Base-by-base conservation (phyloP, 2,113 vertebrate species). In the Felis chaus region DNA sequence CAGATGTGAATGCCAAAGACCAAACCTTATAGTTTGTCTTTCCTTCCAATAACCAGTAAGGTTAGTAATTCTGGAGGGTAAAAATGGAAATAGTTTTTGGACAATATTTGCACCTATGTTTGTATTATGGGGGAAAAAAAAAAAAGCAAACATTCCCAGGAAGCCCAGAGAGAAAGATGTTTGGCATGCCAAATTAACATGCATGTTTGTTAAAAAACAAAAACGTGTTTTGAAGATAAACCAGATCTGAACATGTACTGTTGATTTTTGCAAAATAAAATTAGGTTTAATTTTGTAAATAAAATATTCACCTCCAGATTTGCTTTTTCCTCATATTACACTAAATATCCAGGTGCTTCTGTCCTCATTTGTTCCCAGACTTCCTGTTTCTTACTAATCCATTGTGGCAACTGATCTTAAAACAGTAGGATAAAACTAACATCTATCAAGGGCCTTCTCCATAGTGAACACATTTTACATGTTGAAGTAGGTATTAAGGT, bases 231-330 rank as follows among this genome's bases (percentile, higher is more conserved):
- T 98, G 94, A 99, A 98, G 95, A 97, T 91, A 97, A 96, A 65
- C 5, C 79, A 97, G 86, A 97, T 98, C 96, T 97, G 98, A 98
- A 98, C 80, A 94, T 96, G 97, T 96, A 73, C 89, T 97, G 93
- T 96, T 98, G 76, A 97, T 97, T 98, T 98, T 96, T 96, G 78
- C 69, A 96, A 98, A 98, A 98, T 98, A 98, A 99, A 98, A 71
- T 89, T 95, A 91, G 91, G 39, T 81, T 97, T 93, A 94, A 76
- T 98, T 98, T 98, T 98, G 96, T 98, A 97, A 92, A 85, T 98
- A 85, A 14, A 18, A 92, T 18, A 39, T 71, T 71, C 9, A 73
- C 66, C 33, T 86, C 48, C 41, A 45, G 48, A 71, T 92, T 93
- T 86, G 15, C 8, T 61, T 89, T 91, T 80, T 36, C 5, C 66